phyloP scores from a whole-genome alignment of 1,140 invertebrate genomes.

The Heliothis virescens region DNA sequence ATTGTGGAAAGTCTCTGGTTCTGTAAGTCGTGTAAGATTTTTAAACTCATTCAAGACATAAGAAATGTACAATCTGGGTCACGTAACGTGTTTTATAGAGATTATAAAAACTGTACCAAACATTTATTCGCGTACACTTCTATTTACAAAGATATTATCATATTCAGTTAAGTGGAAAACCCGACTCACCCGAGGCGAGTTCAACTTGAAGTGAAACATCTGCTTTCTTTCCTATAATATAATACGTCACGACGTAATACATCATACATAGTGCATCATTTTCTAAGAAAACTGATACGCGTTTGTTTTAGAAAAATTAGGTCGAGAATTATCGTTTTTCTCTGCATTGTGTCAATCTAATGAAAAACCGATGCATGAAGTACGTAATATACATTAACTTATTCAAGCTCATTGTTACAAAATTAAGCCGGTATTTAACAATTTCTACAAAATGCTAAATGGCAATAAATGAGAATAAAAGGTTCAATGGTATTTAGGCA shows the following conservation, averaged over 20 bases:
- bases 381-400: too few species aligned
- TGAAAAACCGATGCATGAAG: background rate
- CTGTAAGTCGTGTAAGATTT: too few species aligned
- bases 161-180: slow-evolving; percentile 16
- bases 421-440: background rate
- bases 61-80: too few species aligned
- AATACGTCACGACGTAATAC: background rate
- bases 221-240: slow-evolving; percentile 20
- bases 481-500: background rate
- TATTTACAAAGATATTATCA: background rate
- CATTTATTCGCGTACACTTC: too few species aligned
- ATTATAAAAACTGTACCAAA: too few species aligned
- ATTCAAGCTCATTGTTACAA: background rate
- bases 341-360: slow-evolving; percentile 1
- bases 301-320: slow-evolving; percentile 38
- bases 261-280: slow-evolving; percentile 26
- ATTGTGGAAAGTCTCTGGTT: too few species aligned
- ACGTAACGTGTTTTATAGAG: too few species aligned
- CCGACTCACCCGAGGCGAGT: background rate
- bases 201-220: slow-evolving; percentile 11
- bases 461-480: slow-evolving; percentile 4
- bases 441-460: background rate
- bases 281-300: slow-evolving; percentile 4
- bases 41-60: too few species aligned
- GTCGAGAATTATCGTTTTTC: slow-evolving; percentile 31